Conservation (phyloP, 30 jellyfish, hydroid and myxozoan species). For the Turritopsis rubra region DNA sequence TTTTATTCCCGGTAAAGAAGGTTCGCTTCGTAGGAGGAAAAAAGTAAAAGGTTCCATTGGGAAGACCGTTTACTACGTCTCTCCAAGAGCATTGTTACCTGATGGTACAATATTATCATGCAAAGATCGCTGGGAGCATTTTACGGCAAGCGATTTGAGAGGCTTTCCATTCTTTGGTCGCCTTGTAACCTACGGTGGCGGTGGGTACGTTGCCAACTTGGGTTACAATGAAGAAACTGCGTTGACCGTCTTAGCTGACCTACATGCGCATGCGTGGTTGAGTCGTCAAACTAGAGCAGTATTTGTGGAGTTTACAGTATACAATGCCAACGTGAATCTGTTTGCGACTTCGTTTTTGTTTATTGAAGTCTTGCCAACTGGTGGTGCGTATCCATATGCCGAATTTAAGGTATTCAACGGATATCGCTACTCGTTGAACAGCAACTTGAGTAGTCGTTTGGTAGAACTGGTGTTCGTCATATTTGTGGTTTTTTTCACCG, state of each 20-base stretch:
- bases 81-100: constrained; percentile 4
- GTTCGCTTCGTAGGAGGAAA: constrained; percentile 21
- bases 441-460: constrained; percentile 34
- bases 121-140: constrained; percentile 19
- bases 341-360: constrained; percentile 52
- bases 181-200: constrained; percentile 54
- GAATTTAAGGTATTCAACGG: constrained; percentile 34
- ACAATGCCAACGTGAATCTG: constrained; percentile 66
- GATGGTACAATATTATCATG: constrained; percentile 17
- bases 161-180: constrained; percentile 70
- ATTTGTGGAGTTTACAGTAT: constrained; percentile 69
- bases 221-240: constrained; percentile 42
- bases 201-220: constrained; percentile 74
- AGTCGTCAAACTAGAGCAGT: constrained; percentile 62
- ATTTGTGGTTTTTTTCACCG: constrained; percentile 41
- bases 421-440: constrained; percentile 43
- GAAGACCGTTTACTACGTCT: constrained; percentile 5
- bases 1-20: neutral
- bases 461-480: constrained; percentile 43
- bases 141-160: constrained; percentile 13
- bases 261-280: constrained; percentile 51
- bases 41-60: neutral
- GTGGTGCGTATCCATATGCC: constrained; percentile 53
- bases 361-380: constrained; percentile 52
- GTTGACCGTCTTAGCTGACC: constrained; percentile 35